Base-by-base conservation (phyloP, 2,888 invertebrate genomes). In the Aphodius sticticus region DNA sequence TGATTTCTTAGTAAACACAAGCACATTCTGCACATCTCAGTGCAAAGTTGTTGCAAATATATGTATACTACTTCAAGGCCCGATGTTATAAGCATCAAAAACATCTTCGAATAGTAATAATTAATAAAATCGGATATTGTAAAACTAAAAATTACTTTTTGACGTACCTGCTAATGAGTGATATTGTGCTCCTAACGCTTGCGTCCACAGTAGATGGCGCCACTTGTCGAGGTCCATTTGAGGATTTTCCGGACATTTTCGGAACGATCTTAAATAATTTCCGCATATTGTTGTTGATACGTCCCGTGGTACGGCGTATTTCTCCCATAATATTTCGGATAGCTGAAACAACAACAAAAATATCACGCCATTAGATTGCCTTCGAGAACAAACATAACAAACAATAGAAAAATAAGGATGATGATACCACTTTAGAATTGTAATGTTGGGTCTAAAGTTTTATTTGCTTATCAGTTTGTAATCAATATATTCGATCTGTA, bases 221-320 rank as follows among this genome's bases (percentile, higher is more conserved):
- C 96, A 97, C 81, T 92, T 92, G 86, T 96, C 95, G 84, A 96
- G 90, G 81, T 92, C 91, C 86, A 93, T 93, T 79, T 92, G 91
- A 80, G 93, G 92, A 88, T 96, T 95, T 86, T 96, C 96, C 9
- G 96, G 96, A 85, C 95, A 94, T 83, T 94, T 93, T 82, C 96
- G 92, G 89, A 96, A 96, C 77, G 93, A 92, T 85, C 93, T 93
- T 84, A 96, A 91, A 89, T 94, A 96, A 81, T 91, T 92, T 76
- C 92, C 90, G 77, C 95, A 94, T 83, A 93, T 92, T 86, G 92
- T 90, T 80, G 90, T 89, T 14, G 96, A 94, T 70, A 90, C 90
- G 75, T 94, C 94, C 85, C 91, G 89, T 15, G 92, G 91, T 76
- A 96, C 90, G 77, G 92, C 93, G 89, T 94, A 95, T 86, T 94